Evolutionary conservation across 2,888 invertebrate genomes (phyloP).

Genomic region (Omphaloscelis lunosa): DNA sequence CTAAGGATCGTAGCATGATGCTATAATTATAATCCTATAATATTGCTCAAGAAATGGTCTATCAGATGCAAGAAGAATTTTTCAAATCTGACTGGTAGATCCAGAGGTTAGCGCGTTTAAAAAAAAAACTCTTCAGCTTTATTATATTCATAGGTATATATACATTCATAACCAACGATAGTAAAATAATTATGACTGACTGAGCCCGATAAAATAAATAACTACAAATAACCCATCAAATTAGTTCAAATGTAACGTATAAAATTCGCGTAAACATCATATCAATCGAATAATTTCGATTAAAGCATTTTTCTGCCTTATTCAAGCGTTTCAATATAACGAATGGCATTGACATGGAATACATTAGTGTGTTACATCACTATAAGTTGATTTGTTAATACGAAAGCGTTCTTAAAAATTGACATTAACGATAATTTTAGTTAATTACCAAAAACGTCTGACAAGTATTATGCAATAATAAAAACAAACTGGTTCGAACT

Average conservation of each 20-base stretch:
- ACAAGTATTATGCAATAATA: conserved; percentile 71
- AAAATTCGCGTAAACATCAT: conserved; percentile 20
- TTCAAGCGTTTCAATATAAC: conserved; percentile 4
- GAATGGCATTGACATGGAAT: conserved; percentile 21
- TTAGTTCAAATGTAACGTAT: conserved; percentile 16
- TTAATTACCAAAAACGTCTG: conserved; percentile 71
- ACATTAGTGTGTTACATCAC: conserved; percentile 46
- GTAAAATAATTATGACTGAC: neutral
- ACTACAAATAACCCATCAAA: neutral
- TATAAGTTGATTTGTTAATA: conserved; percentile 52
- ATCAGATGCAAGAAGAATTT: neutral
- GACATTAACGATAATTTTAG: conserved; percentile 69
- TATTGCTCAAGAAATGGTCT: neutral
- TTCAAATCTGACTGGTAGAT: neutral
- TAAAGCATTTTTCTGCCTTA: conserved; percentile 5
- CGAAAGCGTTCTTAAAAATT: conserved; percentile 59
- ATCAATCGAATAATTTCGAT: conserved; percentile 18
- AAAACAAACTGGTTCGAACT: conserved; percentile 77
- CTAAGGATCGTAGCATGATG: neutral
- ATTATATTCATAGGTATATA: too few relatives aligned
- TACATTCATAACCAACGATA: neutral
- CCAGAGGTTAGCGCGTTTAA: too few relatives aligned
- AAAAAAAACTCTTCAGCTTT: too few relatives aligned
- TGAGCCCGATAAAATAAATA: neutral
- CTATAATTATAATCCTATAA: neutral